A percentile compares a stretch with the other conserved stretches of the same genome.
These are phyloP conservation scores for Pedicia rivosa DNA, from an alignment of 2,888 invertebrate species.

Conservation along the genomic window DNA sequence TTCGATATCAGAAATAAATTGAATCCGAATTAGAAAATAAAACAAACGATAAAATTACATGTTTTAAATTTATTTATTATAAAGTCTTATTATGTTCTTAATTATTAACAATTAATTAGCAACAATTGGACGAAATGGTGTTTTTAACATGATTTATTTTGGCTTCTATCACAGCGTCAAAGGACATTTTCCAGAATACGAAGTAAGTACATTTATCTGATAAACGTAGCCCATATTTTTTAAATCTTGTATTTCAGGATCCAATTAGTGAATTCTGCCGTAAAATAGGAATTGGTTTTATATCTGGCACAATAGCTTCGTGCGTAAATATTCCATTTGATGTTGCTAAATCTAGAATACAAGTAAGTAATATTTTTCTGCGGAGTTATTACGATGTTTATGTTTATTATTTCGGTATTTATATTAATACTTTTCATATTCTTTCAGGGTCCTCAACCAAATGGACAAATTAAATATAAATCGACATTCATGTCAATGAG, in stretches of 20 bases:
- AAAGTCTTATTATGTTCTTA: no score
- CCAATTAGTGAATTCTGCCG: conserved; percentile 49
- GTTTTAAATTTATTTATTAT: no score
- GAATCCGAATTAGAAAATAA: no score
- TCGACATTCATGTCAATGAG: conserved; percentile 56
- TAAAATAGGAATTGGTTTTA: conserved; percentile 71
- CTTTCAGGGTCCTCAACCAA: conserved; percentile 57
- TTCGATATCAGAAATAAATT: no score
- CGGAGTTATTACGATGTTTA: no score
- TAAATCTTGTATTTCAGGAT: conserved; percentile 43
- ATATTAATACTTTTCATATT: background rate
- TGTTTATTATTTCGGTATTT: background rate
- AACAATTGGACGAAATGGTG: conserved; percentile 75
- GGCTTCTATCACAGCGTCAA: conserved; percentile 90
- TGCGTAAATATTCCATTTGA: conserved; percentile 89
- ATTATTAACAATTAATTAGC: no score
- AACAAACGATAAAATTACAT: no score
- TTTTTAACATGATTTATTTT: conserved; percentile 89
- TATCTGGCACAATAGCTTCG: conserved; percentile 75
- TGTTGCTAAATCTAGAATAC: conserved; percentile 89
- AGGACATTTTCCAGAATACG: conserved; percentile 46
- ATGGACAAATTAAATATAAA: conserved; percentile 58
- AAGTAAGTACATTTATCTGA: conserved; percentile 34
- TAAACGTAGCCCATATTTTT: no score
- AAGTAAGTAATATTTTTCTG: no score